Evolutionary conservation across 2,888 invertebrate genomes (phyloP).

Genomic region (Brachynemurus nebulosus): DNA sequence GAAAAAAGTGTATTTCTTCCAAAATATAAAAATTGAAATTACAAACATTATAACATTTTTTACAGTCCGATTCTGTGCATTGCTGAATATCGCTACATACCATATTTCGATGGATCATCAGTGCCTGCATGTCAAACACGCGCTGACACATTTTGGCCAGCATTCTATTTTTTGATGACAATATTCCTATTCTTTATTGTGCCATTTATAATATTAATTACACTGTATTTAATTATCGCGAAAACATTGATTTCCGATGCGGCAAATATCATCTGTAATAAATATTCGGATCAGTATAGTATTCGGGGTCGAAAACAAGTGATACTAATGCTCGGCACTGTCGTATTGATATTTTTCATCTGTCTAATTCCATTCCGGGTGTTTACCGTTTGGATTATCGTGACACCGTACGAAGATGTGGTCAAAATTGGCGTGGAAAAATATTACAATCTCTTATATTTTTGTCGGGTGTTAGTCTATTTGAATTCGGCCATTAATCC

Average conservation of each 20-base stretch:
- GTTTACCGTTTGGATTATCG: constrained; percentile 68
- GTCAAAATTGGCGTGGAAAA: constrained; percentile 56
- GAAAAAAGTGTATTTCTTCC: not conserved
- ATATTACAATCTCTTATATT: constrained; percentile 71
- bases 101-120: constrained; percentile 53
- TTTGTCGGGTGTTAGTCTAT: constrained; percentile 75
- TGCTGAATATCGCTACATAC: constrained; percentile 54
- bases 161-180: constrained; percentile 64
- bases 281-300: constrained; percentile 56
- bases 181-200: constrained; percentile 68
- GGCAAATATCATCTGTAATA: constrained; percentile 52
- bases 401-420: constrained; percentile 55
- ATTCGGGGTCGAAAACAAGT: constrained; percentile 66
- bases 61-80: constrained; percentile 66
- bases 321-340: constrained; percentile 74
- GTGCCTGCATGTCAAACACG: constrained; percentile 67
- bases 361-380: constrained; percentile 78
- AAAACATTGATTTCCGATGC: constrained; percentile 61
- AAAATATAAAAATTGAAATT: not conserved
- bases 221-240: constrained; percentile 72
- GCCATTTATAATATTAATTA: constrained; percentile 64
- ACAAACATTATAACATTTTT: constrained; percentile 27
- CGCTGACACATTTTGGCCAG: constrained; percentile 61
- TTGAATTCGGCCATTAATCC: constrained; percentile 85
- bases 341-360: constrained; percentile 75